Evolutionary conservation across 2,888 invertebrate genomes (phyloP).

Genomic region (Tinea trinotella): DNA sequence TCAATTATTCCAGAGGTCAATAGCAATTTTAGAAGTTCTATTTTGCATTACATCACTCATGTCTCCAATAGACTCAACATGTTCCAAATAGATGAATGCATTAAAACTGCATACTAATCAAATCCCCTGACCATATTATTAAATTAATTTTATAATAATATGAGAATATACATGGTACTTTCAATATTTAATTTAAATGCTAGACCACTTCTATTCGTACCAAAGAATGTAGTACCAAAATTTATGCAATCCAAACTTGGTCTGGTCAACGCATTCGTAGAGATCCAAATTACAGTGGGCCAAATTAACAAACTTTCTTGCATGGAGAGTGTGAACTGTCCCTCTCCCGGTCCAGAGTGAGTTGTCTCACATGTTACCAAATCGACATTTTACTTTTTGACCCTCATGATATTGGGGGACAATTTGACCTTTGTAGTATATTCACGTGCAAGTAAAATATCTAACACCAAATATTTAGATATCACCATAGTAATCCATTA

Average conservation of each 20-base stretch:
- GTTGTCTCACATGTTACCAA: constrained; percentile 1
- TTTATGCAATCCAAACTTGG: constrained; percentile 19
- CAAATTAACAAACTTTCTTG: constrained; percentile 47
- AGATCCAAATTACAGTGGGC: constrained; percentile 27
- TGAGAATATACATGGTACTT: not conserved
- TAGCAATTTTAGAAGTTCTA: not conserved
- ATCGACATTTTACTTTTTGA: constrained; percentile 1
- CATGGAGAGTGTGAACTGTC: constrained; percentile 20
- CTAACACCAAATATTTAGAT: no score
- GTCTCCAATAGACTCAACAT: no score
- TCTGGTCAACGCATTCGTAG: constrained; percentile 25
- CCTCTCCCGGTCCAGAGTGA: constrained; percentile 7
- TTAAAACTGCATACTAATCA: no score
- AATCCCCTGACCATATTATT: no score
- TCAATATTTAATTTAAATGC: constrained; percentile 2
- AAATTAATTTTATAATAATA: no score
- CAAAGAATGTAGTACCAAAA: constrained; percentile 5
- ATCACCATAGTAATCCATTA: no score
- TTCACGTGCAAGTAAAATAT: no score
- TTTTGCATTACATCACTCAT: not conserved
- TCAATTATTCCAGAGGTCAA: not conserved
- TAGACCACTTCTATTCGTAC: not conserved
- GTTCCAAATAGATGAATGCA: no score
- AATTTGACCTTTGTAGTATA: no score
- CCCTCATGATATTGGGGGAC: not conserved